Base-by-base conservation (phyloP, 2,113 vertebrate species). In the Strigops habroptila region DNA sequence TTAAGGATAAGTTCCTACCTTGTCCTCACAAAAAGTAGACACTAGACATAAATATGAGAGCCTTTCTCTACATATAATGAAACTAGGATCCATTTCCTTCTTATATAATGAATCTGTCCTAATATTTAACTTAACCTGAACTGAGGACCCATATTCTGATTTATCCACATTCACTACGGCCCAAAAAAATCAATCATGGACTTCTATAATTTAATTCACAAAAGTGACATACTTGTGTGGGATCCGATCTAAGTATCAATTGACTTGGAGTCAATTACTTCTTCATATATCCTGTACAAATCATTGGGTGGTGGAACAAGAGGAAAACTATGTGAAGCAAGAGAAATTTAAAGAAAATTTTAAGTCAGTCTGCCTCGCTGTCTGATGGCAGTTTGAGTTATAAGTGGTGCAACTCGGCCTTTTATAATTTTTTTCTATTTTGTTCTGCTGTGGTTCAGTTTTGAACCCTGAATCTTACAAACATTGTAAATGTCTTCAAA, bases 321-420 rank as follows among this genome's bases (percentile, higher is more conserved):
- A 80, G 44, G 21, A 76, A 35, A 71, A 59, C 22, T 8, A 3
- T 51, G 7, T 48, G 43, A 68, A 73, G 43, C 12, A 77, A 86
- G 35, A 49, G 7, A 65, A 86, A 67, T 8, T 12, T 30, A 62
- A 13, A 53, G 31, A 83, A 82, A 75, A 46, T 14, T 68, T 77
- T 27, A 55, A 13, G 10, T 51, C 24, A n/a, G 18, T 27, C 7
- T 1, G 1, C 35, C 14, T 90, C 55, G 27, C 14, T 1, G 0
- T 33, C 28, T 65, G 12, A 23, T 41, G 33, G 27, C 0, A 1
- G 7, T 73, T 67, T 82, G 46, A 79, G 24, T 60, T 59, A 30
- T 7, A 30, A 28, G 18, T 43, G 24, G 12, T 63, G 19, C 27
- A 74, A 16, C 24, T 53, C 27, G 18, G 9, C 25, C 23, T 49